Evolutionary conservation across 1,140 invertebrate species (phyloP).

Genomic region (Nilaparvata lugens): DNA sequence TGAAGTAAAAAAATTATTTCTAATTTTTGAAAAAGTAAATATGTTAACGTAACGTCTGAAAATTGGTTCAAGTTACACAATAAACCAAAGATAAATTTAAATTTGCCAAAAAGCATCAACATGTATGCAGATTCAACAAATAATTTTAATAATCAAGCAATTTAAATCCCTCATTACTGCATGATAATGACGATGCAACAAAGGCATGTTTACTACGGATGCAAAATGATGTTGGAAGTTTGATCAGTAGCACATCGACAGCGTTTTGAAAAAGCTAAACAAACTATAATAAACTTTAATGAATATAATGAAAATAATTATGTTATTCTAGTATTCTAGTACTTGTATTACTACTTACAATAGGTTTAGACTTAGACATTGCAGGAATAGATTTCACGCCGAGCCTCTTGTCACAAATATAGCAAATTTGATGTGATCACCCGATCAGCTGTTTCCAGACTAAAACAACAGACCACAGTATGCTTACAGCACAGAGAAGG

Average conservation of each 20-base stretch:
- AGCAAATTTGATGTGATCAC: slow-evolving; percentile 3
- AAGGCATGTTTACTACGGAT: slow-evolving; percentile 23
- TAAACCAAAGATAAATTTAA: background rate
- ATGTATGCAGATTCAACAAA: background rate
- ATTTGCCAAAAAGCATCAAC: background rate
- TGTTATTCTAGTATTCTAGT: background rate
- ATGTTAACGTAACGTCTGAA: background rate
- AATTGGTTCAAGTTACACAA: background rate
- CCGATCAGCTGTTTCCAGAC: slow-evolving; percentile 13
- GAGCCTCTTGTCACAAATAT: slow-evolving; percentile 16
- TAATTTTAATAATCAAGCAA: background rate
- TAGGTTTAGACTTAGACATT: slow-evolving; percentile 22
- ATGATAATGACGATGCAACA: slow-evolving; percentile 23
- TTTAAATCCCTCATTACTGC: background rate
- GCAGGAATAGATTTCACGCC: slow-evolving; percentile 14
- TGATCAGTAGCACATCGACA: background rate
- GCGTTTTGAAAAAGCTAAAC: background rate
- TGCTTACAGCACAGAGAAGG: no score
- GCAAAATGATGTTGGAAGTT: background rate
- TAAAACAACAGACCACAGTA: no score
- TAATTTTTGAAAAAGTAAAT: background rate
- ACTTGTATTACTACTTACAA: slow-evolving; percentile 19
- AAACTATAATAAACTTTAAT: background rate
- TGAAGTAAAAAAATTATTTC: background rate
- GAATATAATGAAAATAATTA: background rate